phyloP scores from a whole-genome alignment of 2,113 vertebrate species.

The Semnornis frantzii region DNA sequence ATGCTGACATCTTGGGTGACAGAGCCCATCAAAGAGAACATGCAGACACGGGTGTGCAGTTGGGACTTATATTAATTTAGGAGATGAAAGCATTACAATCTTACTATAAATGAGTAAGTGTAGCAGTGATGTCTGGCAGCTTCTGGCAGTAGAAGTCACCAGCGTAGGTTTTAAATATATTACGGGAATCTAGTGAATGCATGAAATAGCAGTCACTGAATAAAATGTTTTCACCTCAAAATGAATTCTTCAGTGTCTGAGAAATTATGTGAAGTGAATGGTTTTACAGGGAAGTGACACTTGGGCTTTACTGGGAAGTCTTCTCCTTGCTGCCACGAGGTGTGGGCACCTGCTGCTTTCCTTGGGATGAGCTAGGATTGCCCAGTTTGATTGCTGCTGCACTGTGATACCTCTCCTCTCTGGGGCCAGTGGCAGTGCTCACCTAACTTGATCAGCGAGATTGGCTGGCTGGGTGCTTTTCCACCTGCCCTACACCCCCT shows the following conservation, averaged over 20 bases:
- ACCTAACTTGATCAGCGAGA: neutral
- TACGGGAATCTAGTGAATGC: neutral
- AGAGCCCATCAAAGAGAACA: slow-evolving; percentile 37
- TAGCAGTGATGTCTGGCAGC: slow-evolving; percentile 12
- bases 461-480: neutral
- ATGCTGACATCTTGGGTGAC: slow-evolving; percentile 52
- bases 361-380: neutral
- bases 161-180: slow-evolving; percentile 13
- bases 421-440: neutral
- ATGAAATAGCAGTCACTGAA: neutral
- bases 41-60: slow-evolving; percentile 55
- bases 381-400: neutral
- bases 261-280: neutral
- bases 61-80: slow-evolving; percentile 51
- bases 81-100: slow-evolving; percentile 63
- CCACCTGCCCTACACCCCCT: neutral
- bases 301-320: neutral
- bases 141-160: slow-evolving; percentile 43
- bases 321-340: neutral
- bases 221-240: neutral
- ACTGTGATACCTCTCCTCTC: neutral
- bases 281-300: neutral
- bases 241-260: neutral
- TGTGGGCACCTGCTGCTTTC: neutral
- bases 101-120: slow-evolving; percentile 52